Conservation (phyloP, 2,888 invertebrate genomes). For the Aromia moschata region DNA sequence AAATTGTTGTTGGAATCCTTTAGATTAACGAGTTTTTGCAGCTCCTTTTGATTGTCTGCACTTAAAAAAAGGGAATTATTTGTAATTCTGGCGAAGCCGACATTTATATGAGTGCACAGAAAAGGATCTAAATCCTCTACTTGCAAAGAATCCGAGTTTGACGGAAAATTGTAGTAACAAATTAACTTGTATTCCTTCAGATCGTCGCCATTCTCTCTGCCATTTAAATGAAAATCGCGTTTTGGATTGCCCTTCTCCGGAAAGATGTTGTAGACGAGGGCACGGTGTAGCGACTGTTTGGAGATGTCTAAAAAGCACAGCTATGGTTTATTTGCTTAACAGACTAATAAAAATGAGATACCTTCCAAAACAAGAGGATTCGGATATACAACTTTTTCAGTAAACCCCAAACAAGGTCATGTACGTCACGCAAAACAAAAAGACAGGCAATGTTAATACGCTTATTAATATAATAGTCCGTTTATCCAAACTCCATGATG, state of each 20-base stretch:
- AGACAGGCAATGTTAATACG: constrained; percentile 44
- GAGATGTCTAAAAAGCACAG: constrained; percentile 44
- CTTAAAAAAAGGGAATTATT: constrained; percentile 71
- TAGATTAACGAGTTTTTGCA: constrained; percentile 58
- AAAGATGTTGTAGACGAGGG: constrained; percentile 49
- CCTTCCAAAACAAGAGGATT: constrained; percentile 35
- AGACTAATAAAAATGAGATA: constrained; percentile 15
- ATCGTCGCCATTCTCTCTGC: constrained; percentile 20
- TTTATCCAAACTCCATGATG: constrained; percentile 41
- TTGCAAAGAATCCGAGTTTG: constrained; percentile 46
- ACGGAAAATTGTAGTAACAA: constrained; percentile 77
- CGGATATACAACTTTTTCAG: constrained; percentile 45
- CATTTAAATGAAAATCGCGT: constrained; percentile 36
- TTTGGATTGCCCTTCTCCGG: constrained; percentile 36
- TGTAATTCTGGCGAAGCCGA: constrained; percentile 75
- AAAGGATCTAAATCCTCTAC: constrained; percentile 69
- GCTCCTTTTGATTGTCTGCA: constrained; percentile 52
- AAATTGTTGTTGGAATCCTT: constrained; percentile 71
- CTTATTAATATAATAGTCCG: constrained; percentile 43
- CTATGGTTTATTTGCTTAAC: neutral
- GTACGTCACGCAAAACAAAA: constrained; percentile 48
- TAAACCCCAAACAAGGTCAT: constrained; percentile 46
- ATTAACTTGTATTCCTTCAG: constrained; percentile 60
- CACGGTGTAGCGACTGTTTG: constrained; percentile 48
- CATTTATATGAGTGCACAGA: constrained; percentile 85